A percentile compares a stretch with the other conserved stretches of the same genome.
phyloP scores from a whole-genome alignment of 1,140 invertebrate species.

The Globodera rostochiensis region DNA sequence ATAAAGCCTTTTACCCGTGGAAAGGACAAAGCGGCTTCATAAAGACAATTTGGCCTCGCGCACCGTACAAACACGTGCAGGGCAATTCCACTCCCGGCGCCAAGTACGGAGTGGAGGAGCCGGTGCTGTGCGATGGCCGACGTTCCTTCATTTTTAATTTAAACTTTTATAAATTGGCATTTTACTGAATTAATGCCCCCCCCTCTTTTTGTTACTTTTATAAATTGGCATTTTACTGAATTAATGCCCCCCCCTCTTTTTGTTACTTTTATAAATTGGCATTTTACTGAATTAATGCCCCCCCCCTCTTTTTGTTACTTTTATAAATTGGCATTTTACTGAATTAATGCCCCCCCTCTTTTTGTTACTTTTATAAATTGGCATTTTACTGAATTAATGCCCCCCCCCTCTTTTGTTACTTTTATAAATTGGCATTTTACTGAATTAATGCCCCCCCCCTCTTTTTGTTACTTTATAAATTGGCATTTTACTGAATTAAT shows the following conservation, averaged over 20 bases:
- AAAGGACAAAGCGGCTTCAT: conserved; percentile 65
- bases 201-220: not conserved
- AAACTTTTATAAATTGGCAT: not conserved
- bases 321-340: not conserved
- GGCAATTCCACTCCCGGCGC: conserved; percentile 60
- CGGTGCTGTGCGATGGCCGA: conserved; percentile 8
- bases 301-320: no score
- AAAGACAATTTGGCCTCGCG: conserved; percentile 48
- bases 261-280: not conserved
- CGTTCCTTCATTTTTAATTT: not conserved
- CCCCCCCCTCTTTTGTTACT: not conserved
- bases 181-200: no score
- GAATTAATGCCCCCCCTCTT: no score
- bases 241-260: no score
- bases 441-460: no score
- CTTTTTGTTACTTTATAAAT: not conserved
- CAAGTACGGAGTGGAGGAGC: conserved; percentile 43
- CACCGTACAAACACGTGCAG: conserved; percentile 60
- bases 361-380: not conserved
- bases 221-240: not conserved
- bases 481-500: not conserved
- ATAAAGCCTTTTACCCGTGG: conserved; percentile 51
- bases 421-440: not conserved
- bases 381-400: no score
- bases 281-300: no score